A percentile compares a stretch with the other conserved stretches of the same genome.
Conservation (phyloP, 2,888 invertebrate genomes). For the Endotricha flammealis region DNA sequence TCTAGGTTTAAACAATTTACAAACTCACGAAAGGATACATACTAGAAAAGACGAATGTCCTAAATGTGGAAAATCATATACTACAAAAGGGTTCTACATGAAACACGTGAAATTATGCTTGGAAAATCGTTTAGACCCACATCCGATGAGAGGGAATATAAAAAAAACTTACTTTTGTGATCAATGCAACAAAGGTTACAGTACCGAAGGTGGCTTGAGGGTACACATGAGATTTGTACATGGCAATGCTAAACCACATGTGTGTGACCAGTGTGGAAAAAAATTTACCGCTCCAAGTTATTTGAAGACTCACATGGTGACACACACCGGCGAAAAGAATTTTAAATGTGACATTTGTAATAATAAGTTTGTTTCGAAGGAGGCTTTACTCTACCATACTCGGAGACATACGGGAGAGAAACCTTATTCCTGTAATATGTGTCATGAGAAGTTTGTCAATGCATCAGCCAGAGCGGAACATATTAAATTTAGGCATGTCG, state of each 20-base stretch:
- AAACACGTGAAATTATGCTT: slow-evolving; percentile 59
- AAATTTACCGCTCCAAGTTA: slow-evolving; percentile 67
- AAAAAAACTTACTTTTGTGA: slow-evolving; percentile 46
- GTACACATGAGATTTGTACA: slow-evolving; percentile 62
- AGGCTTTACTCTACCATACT: slow-evolving; percentile 61
- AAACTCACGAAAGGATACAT: slow-evolving; percentile 55
- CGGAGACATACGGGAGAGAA: slow-evolving; percentile 66
- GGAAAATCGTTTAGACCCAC: slow-evolving; percentile 49
- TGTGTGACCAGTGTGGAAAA: slow-evolving; percentile 56
- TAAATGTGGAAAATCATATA: slow-evolving; percentile 59
- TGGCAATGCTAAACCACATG: slow-evolving; percentile 57
- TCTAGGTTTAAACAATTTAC: slow-evolving; percentile 43
- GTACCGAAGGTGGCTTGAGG: slow-evolving; percentile 55
- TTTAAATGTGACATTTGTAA: slow-evolving; percentile 57
- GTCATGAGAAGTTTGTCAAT: slow-evolving; percentile 61
- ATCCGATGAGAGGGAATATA: slow-evolving; percentile 51
- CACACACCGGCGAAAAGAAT: slow-evolving; percentile 63
- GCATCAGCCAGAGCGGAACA: slow-evolving; percentile 67
- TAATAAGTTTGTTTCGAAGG: slow-evolving; percentile 60
- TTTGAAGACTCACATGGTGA: slow-evolving; percentile 58
- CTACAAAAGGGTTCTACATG: slow-evolving; percentile 51
- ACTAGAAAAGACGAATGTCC: slow-evolving; percentile 48
- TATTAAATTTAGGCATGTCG: slow-evolving; percentile 60
- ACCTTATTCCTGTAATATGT: slow-evolving; percentile 57
- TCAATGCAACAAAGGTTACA: slow-evolving; percentile 58